phyloP scores from a whole-genome alignment of 1,140 invertebrate species.

The Apis cerana region DNA sequence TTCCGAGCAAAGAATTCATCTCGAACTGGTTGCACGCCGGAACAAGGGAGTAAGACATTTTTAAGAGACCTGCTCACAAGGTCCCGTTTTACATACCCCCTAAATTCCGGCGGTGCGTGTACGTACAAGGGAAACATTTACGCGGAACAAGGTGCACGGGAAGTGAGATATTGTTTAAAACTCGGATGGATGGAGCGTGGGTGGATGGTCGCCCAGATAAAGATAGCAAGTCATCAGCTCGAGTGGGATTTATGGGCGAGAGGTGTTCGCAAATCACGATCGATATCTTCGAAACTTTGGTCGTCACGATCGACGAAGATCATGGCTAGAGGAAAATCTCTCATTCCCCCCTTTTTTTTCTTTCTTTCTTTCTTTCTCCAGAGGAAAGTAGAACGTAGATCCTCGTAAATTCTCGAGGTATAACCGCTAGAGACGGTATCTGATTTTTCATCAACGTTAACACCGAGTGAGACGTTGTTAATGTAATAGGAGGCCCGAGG shows the following conservation, averaged over 20 bases:
- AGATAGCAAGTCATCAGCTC: constrained; percentile 42
- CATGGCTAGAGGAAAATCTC: too few species aligned
- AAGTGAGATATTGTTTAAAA: constrained; percentile 51
- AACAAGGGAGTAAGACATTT: constrained; percentile 19
- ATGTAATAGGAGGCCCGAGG: constrained; percentile 3
- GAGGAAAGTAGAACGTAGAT: too few species aligned
- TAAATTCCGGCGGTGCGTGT: constrained; percentile 31
- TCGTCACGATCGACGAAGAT: not conserved
- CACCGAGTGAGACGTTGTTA: constrained; percentile 41
- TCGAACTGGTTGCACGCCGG: not conserved
- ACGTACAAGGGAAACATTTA: constrained; percentile 39
- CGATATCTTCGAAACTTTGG: constrained; percentile 47
- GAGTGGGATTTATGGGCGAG: constrained; percentile 28
- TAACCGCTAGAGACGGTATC: constrained; percentile 14
- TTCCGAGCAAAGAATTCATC: not conserved
- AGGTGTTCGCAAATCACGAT: constrained; percentile 5
- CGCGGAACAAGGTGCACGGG: constrained; percentile 27
- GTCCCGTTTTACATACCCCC: constrained; percentile 21
- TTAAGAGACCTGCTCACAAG: constrained; percentile 15
- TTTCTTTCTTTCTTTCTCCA: too few species aligned
- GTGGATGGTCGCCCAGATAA: constrained; percentile 37
- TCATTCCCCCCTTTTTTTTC: too few species aligned
- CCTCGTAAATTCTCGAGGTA: not conserved
- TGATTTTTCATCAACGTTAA: constrained; percentile 36
- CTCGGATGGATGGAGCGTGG: constrained; percentile 13